These are phyloP conservation scores for Elmis aenea DNA, from an alignment of 2,888 invertebrate species.

Conservation along the genomic window DNA sequence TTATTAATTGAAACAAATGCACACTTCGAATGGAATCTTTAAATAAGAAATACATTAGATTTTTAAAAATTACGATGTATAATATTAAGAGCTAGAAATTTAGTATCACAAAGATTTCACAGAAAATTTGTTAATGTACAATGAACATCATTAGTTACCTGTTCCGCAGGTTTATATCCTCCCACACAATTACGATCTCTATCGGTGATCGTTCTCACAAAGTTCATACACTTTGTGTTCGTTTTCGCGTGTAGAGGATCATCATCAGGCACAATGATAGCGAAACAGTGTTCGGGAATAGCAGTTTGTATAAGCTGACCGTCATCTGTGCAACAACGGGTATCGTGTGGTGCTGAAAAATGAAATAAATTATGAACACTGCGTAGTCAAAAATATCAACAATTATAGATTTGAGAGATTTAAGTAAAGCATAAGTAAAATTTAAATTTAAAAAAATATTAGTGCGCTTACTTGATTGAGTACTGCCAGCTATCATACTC, in stretches of 20 bases:
- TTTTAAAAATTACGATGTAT: no score
- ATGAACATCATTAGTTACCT: constrained; percentile 49
- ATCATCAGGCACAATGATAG: constrained; percentile 51
- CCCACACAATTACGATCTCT: constrained; percentile 62
- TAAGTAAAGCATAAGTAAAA: background rate
- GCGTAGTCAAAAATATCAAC: background rate
- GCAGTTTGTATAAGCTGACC: constrained; percentile 50
- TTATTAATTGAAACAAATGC: no score
- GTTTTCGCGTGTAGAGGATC: constrained; percentile 54
- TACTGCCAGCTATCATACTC: constrained; percentile 66
- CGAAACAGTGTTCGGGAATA: constrained; percentile 50
- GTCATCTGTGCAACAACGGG: constrained; percentile 58
- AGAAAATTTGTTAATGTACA: background rate
- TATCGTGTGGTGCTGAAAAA: constrained; percentile 54
- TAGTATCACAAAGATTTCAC: no score
- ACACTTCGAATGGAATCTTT: no score
- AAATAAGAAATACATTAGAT: no score
- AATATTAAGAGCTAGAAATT: no score
- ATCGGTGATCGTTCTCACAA: constrained; percentile 65
- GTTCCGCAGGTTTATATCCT: constrained; percentile 62
- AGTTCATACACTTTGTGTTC: constrained; percentile 64
- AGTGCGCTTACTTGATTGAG: constrained; percentile 67
- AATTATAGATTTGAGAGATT: constrained; percentile 1
- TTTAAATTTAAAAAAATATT: background rate
- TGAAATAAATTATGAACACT: background rate